Base-by-base conservation (phyloP, 1,140 invertebrate genomes). In the Brachionus angularis region DNA sequence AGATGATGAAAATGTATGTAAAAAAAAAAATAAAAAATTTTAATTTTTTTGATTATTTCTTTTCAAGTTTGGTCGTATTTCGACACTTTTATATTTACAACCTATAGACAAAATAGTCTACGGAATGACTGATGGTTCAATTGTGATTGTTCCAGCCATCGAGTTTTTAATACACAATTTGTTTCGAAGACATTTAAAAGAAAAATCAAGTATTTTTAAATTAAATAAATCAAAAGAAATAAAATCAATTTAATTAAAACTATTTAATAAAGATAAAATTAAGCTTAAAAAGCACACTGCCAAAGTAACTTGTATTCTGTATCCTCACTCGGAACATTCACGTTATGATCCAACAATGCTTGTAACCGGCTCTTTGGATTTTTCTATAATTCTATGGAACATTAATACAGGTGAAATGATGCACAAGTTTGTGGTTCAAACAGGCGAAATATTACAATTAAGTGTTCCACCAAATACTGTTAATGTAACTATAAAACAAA, bases 371-470 rank as follows among this genome's bases (percentile, higher is more conserved):
- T 93, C 93, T 1, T 89, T 94, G 14, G 96, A 99, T 80, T 98
- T 98, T 81, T 93, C 93, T 0, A 92, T 98, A 3, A 94, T 91
- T 76, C 83, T 98, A 0, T 98, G 96, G 96, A 95, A 98, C 80
- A 84, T 98, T 64, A 91, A 91, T 76, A 88, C 88, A 46, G 94
- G 93, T 8, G 87, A 86, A 1, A 82, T 95, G 46, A 81, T 98
- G 27, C 93, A 98, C 80, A 86, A 92, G 5, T 99, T 98, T 83
- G 96, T 93, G 77, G 92, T 96, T 2, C 96, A 98, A 81, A 93
- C 92, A 27, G 86, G 86, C 14, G 84, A 85, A 75, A 82, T 97
- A 12, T 90, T 89, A 0, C 91, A 95, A 80, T 82, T 97, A 0
- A 83, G 94, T 29, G 90, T 95, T 4, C 93, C 93, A 16, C 94